phyloP scores from a whole-genome alignment of 2,113 vertebrate species.

The Crotalus helleri region DNA sequence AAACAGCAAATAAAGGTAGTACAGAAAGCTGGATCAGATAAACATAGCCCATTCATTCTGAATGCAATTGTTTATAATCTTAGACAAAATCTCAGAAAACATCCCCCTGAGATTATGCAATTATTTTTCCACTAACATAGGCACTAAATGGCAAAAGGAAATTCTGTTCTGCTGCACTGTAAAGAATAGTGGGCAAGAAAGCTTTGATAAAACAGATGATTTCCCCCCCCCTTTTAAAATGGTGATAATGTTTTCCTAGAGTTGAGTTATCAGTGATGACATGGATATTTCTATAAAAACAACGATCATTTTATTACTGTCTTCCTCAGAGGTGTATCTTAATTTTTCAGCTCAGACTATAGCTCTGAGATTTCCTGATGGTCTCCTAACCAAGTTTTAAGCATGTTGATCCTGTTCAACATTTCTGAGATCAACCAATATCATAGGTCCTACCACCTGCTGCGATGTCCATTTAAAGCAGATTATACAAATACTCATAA shows the following conservation, averaged over 20 bases:
- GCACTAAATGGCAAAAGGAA: conserved; percentile 19
- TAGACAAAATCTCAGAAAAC: conserved; percentile 6
- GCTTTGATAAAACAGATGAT: conserved; percentile 5
- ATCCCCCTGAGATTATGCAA: conserved; percentile 8
- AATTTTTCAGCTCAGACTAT: not conserved
- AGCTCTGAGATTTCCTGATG: not conserved
- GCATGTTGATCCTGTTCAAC: not conserved
- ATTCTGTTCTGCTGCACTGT: conserved; percentile 13
- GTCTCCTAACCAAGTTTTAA: not conserved
- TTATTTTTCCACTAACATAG: conserved; percentile 29
- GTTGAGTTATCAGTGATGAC: not conserved
- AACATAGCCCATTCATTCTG: conserved; percentile 14
- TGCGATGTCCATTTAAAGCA: not conserved
- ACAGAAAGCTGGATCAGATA: conserved; percentile 3
- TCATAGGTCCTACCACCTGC: not conserved
- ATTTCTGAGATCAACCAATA: not conserved
- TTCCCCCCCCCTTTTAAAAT: not conserved
- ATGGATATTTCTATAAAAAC: not conserved
- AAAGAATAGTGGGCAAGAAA: conserved; percentile 11
- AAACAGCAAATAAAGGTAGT: conserved; percentile 3
- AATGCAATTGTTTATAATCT: conserved; percentile 33
- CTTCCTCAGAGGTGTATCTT: not conserved
- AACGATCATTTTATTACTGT: not conserved
- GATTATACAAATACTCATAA: not conserved
- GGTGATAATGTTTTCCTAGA: not conserved